Evolutionary conservation across 2,888 invertebrate genomes (phyloP).

Genomic region (Diabrotica balteata): DNA sequence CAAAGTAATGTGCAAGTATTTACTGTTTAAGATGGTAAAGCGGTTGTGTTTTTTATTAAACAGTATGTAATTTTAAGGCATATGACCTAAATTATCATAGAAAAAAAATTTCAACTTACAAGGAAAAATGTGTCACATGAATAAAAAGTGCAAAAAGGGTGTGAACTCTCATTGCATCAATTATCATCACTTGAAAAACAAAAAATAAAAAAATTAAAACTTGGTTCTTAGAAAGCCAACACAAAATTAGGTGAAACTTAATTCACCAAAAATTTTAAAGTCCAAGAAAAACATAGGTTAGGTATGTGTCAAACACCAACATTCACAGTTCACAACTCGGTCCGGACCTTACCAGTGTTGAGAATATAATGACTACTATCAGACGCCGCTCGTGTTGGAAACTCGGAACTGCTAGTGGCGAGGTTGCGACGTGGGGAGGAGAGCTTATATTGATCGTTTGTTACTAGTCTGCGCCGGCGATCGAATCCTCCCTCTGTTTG

Average conservation of each 20-base stretch:
- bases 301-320: constrained; percentile 34
- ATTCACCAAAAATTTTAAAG: constrained; percentile 39
- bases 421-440: constrained; percentile 35
- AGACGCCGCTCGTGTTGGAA: constrained; percentile 33
- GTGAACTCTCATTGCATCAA: constrained; percentile 46
- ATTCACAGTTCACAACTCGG: constrained; percentile 37
- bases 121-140: constrained; percentile 59
- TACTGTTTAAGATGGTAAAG: too few species aligned
- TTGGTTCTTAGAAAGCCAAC: constrained; percentile 32
- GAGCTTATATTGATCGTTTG: constrained; percentile 39
- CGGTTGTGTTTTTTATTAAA: too few species aligned
- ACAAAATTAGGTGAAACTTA: constrained; percentile 42
- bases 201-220: constrained; percentile 28
- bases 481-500: constrained; percentile 38
- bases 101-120: constrained; percentile 59
- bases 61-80: not conserved
- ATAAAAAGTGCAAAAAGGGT: constrained; percentile 53
- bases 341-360: constrained; percentile 34
- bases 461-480: constrained; percentile 38
- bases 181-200: constrained; percentile 36
- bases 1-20: too few species aligned
- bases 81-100: constrained; percentile 7
- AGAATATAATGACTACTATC: constrained; percentile 28
- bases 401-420: constrained; percentile 30
- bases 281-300: constrained; percentile 40